These are phyloP conservation scores for Uria lomvia DNA, from an alignment of 2,113 vertebrate species.

Conservation along the genomic window DNA sequence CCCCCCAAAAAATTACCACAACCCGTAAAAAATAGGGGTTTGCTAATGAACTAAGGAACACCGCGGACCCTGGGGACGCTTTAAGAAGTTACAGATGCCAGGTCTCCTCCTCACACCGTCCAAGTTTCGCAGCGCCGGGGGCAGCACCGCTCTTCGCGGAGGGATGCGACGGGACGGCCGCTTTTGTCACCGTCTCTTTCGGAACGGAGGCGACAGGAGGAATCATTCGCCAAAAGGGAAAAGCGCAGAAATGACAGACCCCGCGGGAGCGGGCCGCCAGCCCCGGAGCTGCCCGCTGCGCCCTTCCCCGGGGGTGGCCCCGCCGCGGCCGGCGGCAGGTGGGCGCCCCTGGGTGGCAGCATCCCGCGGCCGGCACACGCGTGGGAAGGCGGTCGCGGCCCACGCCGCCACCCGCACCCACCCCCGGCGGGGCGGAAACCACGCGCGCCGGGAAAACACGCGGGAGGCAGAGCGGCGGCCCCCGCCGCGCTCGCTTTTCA, in stretches of 20 bases:
- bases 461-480: background rate
- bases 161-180: background rate
- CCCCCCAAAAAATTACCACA: background rate
- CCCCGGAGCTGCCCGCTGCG: background rate
- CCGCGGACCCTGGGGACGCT: background rate
- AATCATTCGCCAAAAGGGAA: background rate
- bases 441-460: background rate
- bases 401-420: background rate
- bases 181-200: background rate
- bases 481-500: background rate
- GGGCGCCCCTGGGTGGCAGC: background rate
- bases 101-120: background rate
- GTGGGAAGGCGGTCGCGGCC: background rate
- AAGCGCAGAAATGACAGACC: background rate
- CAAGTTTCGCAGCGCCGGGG: background rate
- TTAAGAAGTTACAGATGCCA: fast-evolving
- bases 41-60: background rate
- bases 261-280: background rate
- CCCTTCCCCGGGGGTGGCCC: background rate
- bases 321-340: background rate
- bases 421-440: background rate
- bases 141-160: background rate
- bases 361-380: background rate
- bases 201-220: background rate
- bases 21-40: background rate